A percentile compares a stretch with the other conserved stretches of the same genome.
Conservation (phyloP, 2,797 vertebrate species). For the Phoebastria nigripes region DNA sequence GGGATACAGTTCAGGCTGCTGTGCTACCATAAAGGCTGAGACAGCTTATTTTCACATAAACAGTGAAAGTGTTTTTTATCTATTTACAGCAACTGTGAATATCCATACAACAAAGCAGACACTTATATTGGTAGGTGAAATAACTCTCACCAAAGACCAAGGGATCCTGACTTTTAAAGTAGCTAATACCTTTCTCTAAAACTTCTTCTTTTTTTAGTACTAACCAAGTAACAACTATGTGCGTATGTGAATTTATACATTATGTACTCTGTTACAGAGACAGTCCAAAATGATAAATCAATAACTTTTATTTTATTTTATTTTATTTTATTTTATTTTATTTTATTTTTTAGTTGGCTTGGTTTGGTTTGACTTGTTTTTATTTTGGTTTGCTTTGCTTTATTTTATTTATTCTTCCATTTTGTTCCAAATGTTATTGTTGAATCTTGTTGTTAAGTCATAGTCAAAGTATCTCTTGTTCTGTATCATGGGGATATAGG, state of each 20-base stretch:
- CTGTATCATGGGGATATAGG: neutral
- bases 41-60: neutral
- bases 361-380: neutral
- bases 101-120: neutral
- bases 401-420: neutral
- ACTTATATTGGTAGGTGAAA: neutral
- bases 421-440: neutral
- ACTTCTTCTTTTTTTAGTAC: neutral
- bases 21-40: neutral
- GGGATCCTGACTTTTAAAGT: neutral
- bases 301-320: neutral
- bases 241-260: neutral
- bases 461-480: neutral
- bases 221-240: neutral
- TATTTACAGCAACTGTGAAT: neutral
- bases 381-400: neutral
- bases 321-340: neutral
- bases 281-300: neutral
- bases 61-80: neutral
- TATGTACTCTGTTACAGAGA: neutral
- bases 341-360: neutral
- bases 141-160: neutral
- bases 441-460: neutral
- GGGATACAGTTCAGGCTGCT: neutral
- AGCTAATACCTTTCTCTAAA: neutral